Conservation (phyloP, 2,113 vertebrate genomes). For the Brevimyrus niger region DNA sequence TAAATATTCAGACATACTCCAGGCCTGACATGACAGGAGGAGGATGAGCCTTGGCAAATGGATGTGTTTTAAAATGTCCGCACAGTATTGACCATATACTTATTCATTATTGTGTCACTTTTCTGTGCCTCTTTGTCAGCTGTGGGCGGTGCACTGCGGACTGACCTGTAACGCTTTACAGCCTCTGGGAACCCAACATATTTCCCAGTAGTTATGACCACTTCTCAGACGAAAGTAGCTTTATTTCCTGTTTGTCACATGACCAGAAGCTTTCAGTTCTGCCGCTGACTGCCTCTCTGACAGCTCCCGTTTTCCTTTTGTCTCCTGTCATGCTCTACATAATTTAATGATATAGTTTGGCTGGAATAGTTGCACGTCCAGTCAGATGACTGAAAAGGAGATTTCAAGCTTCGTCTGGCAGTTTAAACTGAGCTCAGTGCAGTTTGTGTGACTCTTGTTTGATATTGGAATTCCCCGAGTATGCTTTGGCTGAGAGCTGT, state of each 20-base stretch:
- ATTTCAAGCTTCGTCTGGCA: not conserved
- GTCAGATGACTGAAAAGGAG: not conserved
- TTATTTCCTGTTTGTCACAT: constrained; percentile 47
- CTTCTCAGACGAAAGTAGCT: constrained; percentile 10
- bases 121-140: not conserved
- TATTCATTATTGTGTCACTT: not conserved
- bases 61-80: not conserved
- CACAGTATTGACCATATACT: not conserved
- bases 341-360: not conserved
- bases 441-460: not conserved
- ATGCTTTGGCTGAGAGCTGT: not conserved
- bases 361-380: not conserved
- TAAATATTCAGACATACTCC: not conserved
- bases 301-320: not conserved
- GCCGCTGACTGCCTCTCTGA: constrained; percentile 32
- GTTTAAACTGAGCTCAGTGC: not conserved
- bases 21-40: not conserved
- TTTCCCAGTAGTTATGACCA: not conserved
- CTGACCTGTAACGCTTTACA: not conserved
- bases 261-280: constrained; percentile 38
- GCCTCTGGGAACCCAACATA: not conserved
- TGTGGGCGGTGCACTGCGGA: not conserved
- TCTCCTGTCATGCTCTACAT: not conserved
- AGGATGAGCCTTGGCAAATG: not conserved
- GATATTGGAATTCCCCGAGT: not conserved